Evolutionary conservation across 2,888 invertebrate species (phyloP).

Genomic region (Thalpophila matura): DNA sequence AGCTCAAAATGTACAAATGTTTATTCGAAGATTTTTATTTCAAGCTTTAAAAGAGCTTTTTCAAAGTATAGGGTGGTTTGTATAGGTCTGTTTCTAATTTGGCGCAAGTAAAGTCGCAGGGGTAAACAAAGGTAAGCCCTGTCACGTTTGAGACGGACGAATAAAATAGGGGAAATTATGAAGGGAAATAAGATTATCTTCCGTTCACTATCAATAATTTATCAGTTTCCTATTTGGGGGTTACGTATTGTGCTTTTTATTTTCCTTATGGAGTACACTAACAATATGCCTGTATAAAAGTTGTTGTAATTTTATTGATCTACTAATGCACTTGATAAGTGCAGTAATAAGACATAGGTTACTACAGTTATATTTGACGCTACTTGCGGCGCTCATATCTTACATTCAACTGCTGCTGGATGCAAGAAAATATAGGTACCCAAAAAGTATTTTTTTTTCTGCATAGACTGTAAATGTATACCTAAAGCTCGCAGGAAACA

Average conservation of each 20-base stretch:
- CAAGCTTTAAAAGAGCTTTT: too few relatives aligned
- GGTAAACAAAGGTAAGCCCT: not conserved
- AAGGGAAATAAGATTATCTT: constrained; percentile 52
- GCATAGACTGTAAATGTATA: constrained; percentile 6
- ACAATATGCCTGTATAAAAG: too few relatives aligned
- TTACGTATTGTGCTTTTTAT: not conserved
- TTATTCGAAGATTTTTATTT: too few relatives aligned
- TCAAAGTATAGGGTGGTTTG: too few relatives aligned
- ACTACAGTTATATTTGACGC: too few relatives aligned
- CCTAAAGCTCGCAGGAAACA: constrained; percentile 25
- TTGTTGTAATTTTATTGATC: too few relatives aligned
- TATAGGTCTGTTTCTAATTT: not conserved
- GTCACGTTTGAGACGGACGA: not conserved
- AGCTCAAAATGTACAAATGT: too few relatives aligned
- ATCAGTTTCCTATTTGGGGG: constrained; percentile 27
- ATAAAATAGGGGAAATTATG: constrained; percentile 33
- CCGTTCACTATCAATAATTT: constrained; percentile 44
- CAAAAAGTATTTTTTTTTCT: not conserved
- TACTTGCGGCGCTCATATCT: too few relatives aligned
- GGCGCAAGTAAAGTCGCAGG: not conserved
- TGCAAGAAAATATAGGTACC: not conserved
- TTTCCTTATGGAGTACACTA: not conserved
- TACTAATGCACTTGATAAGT: too few relatives aligned
- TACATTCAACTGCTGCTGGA: not conserved
- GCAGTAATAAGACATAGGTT: too few relatives aligned